phyloP scores from a whole-genome alignment of 2,113 vertebrate species.

The Fukomys damarensis region DNA sequence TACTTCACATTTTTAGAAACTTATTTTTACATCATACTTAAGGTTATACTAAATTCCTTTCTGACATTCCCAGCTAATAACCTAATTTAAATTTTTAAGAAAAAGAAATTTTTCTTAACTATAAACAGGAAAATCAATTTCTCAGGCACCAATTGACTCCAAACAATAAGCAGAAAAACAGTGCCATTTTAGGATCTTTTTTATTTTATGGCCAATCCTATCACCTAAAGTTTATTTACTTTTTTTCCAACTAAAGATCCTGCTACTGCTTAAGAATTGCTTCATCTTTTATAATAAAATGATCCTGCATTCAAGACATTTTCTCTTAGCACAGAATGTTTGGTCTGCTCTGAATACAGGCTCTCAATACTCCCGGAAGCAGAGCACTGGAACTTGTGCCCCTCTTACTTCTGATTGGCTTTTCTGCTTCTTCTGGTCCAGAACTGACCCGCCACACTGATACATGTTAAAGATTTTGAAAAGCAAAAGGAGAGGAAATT shows the following conservation, averaged over 20 bases:
- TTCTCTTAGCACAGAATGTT: background rate
- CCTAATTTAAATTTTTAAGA: constrained; percentile 24
- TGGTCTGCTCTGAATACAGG: background rate
- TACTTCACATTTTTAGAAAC: constrained; percentile 63
- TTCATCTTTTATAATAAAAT: background rate
- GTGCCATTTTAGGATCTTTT: background rate
- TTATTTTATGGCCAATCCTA: background rate
- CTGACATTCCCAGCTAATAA: background rate
- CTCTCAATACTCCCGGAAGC: background rate
- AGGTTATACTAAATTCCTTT: constrained; percentile 9
- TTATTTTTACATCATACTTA: constrained; percentile 52
- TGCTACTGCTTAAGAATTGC: background rate
- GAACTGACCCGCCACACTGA: background rate
- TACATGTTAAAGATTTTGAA: background rate
- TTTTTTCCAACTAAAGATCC: constrained; percentile 6
- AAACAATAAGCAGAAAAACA: constrained; percentile 31
- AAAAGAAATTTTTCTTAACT: background rate
- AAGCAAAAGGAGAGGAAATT: background rate
- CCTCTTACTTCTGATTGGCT: background rate
- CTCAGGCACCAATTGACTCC: background rate
- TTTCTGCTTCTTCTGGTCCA: background rate
- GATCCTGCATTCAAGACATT: background rate
- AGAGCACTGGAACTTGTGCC: background rate
- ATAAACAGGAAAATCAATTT: background rate
- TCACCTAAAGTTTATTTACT: constrained; percentile 24